Base-by-base conservation (phyloP, 1,140 invertebrate genomes). In the Uloborus diversus region DNA sequence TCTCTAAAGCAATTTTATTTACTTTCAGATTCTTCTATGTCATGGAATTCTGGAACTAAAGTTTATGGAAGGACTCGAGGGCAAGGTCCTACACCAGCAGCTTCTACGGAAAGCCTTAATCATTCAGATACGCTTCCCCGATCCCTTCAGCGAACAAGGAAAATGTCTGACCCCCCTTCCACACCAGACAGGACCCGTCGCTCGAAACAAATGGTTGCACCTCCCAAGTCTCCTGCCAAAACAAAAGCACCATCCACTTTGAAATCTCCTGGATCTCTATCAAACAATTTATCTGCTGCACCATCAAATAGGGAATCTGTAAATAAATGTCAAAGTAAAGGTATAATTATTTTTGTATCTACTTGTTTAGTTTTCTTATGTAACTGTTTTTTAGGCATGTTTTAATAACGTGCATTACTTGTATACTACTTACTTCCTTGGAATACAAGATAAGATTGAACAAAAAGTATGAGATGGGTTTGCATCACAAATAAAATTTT, bases 181-280 rank as follows among this genome's bases (percentile, higher is more conserved):
- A 79, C 68, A 27, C 64, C 75, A 57, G 81, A 78, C n/a, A 76
- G 73, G 23, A 81, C 62, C 2, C 9, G 69, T 17, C 49, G 69
- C 20, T 27, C 47, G 11, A 30, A n/a, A 27, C 71, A 69, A 30
- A n/a, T 73, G 5, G 70, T 71, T 14, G 49, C 79, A 14, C 66
- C 69, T 42, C 79, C 69, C 4, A 79, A 79, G 57, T 79, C 76
- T 3, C 64, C 76, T 32, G 65, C 20, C 23, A 79, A 79, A 79
- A 32, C 51, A 0, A 79, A 66, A 59, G 68, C 75, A 4, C 51
- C 57, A 14, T 68, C 76, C 3, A 79, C 76, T 33, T 25, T 79
- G 20, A 79, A 79, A 49, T 79, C 76, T 17, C 64, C 76, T 23
- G 76, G 76, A 7, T 47, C 65, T 14, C 23, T 69, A 13, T 68